phyloP scores from a whole-genome alignment of 1,140 invertebrate genomes.

The Nasonia longicornis region DNA sequence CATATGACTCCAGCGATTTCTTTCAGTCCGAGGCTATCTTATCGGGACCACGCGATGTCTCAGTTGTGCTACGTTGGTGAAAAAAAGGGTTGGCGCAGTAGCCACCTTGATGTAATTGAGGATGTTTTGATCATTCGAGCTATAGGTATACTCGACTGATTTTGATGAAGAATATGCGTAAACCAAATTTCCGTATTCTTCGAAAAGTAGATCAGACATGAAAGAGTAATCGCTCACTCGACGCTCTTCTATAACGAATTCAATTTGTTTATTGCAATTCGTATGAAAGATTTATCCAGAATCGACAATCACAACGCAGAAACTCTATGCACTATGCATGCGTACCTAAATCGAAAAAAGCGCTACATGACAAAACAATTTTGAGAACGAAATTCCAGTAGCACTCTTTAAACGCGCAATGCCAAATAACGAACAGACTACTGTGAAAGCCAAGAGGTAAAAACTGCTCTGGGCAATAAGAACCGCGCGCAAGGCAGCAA shows the following conservation, averaged over 20 bases:
- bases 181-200: not conserved
- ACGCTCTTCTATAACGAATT: not conserved
- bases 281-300: not conserved
- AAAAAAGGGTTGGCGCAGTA: too few relatives aligned
- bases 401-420: too few relatives aligned
- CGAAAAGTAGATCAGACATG: conserved; percentile 8
- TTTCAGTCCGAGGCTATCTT: conserved; percentile 7
- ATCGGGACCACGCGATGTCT: conserved; percentile 29
- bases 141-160: too few relatives aligned
- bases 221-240: not conserved
- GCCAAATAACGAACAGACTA: too few relatives aligned
- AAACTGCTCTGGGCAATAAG: not conserved
- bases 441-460: too few relatives aligned
- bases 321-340: too few relatives aligned
- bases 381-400: not conserved
- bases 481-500: not conserved
- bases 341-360: not conserved
- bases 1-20: conserved; percentile 13
- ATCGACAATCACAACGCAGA: too few relatives aligned
- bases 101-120: too few relatives aligned
- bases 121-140: too few relatives aligned
- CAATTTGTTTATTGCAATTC: too few relatives aligned
- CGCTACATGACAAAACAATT: not conserved
- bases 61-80: too few relatives aligned
- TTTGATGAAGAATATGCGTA: not conserved